Conservation (phyloP, 2,113 vertebrate genomes). For the Cryptotis parvus region DNA sequence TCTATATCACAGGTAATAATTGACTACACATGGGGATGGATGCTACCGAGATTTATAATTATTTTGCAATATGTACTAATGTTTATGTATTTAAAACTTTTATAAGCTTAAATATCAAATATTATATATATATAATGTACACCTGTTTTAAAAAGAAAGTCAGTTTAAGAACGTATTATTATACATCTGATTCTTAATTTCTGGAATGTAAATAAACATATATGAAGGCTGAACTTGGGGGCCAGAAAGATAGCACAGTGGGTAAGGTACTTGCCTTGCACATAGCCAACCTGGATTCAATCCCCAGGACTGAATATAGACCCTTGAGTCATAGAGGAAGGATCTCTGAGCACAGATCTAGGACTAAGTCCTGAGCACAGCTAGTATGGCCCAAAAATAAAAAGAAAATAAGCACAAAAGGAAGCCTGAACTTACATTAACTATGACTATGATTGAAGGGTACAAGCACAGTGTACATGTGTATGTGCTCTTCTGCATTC, state of each 20-base stretch:
- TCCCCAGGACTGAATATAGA: too few relatives aligned
- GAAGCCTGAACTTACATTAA: background rate
- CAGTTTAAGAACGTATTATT: background rate
- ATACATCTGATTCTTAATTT: background rate
- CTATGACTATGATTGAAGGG: background rate
- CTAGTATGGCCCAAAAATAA: too few relatives aligned
- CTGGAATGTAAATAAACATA: background rate
- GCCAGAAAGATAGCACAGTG: background rate
- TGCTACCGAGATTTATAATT: background rate
- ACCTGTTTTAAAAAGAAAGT: background rate
- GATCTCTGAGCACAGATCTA: too few relatives aligned
- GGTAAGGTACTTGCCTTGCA: too few relatives aligned
- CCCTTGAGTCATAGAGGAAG: too few relatives aligned
- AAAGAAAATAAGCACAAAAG: too few relatives aligned
- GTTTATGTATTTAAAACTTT: background rate
- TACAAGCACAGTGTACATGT: background rate
- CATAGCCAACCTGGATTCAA: too few relatives aligned
- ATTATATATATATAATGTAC: too few relatives aligned
- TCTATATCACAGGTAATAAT: background rate
- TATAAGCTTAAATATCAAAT: too few relatives aligned
- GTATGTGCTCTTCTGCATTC: background rate
- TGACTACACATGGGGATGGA: background rate
- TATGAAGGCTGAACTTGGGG: background rate
- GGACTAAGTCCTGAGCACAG: too few relatives aligned
- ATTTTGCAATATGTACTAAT: background rate